Evolutionary conservation across 2,888 invertebrate genomes (phyloP), one percentile per base, ranked within the genome.

Genomic region (Tribolium freemani): DNA sequence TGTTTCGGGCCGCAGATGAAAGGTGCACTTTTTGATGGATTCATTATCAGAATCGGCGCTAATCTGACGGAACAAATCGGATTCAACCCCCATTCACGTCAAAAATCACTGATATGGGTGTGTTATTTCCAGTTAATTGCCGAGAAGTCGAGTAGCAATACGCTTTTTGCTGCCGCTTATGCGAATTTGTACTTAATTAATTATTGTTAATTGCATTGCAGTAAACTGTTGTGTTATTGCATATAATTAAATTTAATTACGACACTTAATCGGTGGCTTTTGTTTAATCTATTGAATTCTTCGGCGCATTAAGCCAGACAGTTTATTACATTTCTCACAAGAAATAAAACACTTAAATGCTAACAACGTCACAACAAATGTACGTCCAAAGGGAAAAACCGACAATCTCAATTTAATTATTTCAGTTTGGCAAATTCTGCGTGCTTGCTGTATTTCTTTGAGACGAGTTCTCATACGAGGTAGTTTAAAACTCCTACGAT

Each of bases 31-130:
- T 64, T 76, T 77, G 77, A 78, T 78, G 73, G 76, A 76, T 78
- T 78, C 76, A 78, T 77, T 78, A 76, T 71, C 63, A 71, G 75
- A 69, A 58, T 72, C 73, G 68, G 54, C 56, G 74, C 63, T 77
- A 78, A 79, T 79, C 76, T 76, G 78, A 78, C 76, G 78, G 78
- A 70, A 71, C 76, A 77, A 79, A 79, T 79, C 69, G 76, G 57
- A 20, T 26, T 57, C 57, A 57, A 66, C 66, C 66, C 64, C 50
- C 48, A 58, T 50, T 45, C 45, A 68, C 20, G 57, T 48, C 56
- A 46, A 26, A 57, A 56, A 38, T 11, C 57, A 67, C 16, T 44
- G 57, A 57, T 57, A 44, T 20, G 10, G 44, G 44, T 57, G 45
- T 30, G 11, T 13, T 30, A 30, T 30, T 54, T n/a, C 38, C 13